phyloP scores from a whole-genome alignment of 2,888 invertebrate genomes.

The Catocala nupta region DNA sequence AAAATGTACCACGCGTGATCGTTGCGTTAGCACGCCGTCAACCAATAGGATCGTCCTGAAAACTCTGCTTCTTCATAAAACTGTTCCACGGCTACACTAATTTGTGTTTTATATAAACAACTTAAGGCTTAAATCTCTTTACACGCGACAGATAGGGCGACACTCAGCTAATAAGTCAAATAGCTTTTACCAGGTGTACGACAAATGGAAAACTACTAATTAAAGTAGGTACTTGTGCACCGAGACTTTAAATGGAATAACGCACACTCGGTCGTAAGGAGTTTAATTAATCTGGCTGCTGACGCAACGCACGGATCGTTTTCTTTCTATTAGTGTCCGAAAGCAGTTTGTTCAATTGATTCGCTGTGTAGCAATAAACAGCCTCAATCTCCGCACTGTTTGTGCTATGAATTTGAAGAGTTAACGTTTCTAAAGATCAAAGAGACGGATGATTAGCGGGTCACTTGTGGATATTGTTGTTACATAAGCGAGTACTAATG shows the following conservation, averaged over 20 bases:
- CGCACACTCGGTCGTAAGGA: constrained; percentile 73
- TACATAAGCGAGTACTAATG: constrained; percentile 77
- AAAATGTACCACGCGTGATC: constrained; percentile 83
- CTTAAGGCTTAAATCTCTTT: constrained; percentile 66
- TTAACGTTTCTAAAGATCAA: constrained; percentile 74
- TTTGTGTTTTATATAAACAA: constrained; percentile 59
- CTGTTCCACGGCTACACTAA: constrained; percentile 58
- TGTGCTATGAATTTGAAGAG: constrained; percentile 79
- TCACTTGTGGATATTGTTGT: constrained; percentile 76
- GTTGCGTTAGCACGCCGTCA: constrained; percentile 74
- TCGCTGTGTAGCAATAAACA: constrained; percentile 76
- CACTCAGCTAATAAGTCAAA: constrained; percentile 73
- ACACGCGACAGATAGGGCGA: constrained; percentile 54
- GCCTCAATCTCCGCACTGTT: constrained; percentile 69
- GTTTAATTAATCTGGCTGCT: constrained; percentile 81
- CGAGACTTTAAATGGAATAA: constrained; percentile 74
- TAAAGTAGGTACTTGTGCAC: constrained; percentile 74
- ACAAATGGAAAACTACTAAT: constrained; percentile 84
- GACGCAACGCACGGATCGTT: constrained; percentile 76
- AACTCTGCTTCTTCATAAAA: constrained; percentile 72
- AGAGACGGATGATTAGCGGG: constrained; percentile 77
- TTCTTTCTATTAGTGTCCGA: constrained; percentile 77
- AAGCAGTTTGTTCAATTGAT: constrained; percentile 81
- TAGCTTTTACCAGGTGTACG: constrained; percentile 81
- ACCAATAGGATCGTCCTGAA: constrained; percentile 76